Evolutionary conservation across 2,113 vertebrate species (phyloP), one percentile per base, ranked within the genome.

Genomic region (Gobiocypris rarus): DNA sequence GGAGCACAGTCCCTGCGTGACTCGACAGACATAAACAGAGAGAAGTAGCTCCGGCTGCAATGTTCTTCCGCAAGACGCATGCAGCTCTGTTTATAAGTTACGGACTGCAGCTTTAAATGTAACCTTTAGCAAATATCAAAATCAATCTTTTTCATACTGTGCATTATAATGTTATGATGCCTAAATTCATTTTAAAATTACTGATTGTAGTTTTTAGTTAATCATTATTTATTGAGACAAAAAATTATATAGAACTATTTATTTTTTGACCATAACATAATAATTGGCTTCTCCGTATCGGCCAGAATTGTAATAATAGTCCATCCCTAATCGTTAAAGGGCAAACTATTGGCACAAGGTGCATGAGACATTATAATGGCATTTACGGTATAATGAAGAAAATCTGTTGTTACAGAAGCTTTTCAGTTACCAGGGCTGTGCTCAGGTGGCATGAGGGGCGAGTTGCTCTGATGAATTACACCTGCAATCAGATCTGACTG

Each of bases 391-490:
- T 41, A 41, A 59, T 61, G 13, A 26, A 56, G 50, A 56, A 61
- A 43, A 38, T 59, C 3, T 41, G 54, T 77, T 54, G 9, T 58
- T 41, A 34, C 31, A 1, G 19, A 77, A 82, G 31, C 9, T 41
- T 73, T 63, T 63, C 43, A 22, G 13, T 50, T 70, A 69, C 11
- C 38, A 19, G 61, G 56, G 34, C 65, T 58, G 34, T 9, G 38
- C 50, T 84, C 83, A 79, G 38, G 50, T 79, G 83, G 74, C 41
- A 75, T 14, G 61, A 76, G n/a, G 45, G 45, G 34, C 0, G n/a
- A 80, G 31, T 19, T 8, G 63, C 34, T 58, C 38, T 78, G 83
- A 84, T 78, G 15, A 78, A 84, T 84, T 70, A 17, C 58, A 43
- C 43, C 26, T 75, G 5, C 58, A 83, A 83, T 83, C 41, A 24